Base-by-base conservation (phyloP, 2,888 invertebrate genomes). In the Plebejus melissa region DNA sequence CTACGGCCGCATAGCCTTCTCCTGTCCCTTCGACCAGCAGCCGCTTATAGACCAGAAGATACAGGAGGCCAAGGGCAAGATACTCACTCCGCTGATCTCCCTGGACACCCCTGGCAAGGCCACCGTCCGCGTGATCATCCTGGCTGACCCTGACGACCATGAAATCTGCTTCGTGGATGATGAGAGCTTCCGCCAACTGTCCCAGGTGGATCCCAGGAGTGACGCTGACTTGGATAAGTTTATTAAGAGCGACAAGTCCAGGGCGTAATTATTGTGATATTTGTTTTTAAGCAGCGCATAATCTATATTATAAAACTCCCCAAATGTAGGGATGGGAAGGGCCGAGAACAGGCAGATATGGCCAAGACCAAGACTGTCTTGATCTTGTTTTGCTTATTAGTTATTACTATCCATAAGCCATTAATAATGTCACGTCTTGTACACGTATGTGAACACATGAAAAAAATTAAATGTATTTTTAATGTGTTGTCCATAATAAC, bases 91-190 rank as follows among this genome's bases (percentile, higher is more conserved):
- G 0, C 93, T 99, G 32, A 96, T 98, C 76, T 97, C 97, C n/a
- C 91, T 99, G 79, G 98, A 98, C 84, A 99, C 99, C 0, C 99
- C 99, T 0, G 99, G 98, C 71, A 99, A 99, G 89, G 99, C 99
- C 0, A 97, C 98, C 0, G 99, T 99, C 0, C 95, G 97, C 79
- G 99, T 99, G 54, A 97, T 99, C 76, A 99, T 99, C 83, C 93
- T 99, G 3, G 98, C 98, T 1, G 99, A 99, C 94, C 99, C 99
- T 0, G 98, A 99, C 90, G 98, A 96, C 0, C 99, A 99, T 88
- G 99, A 99, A 94, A 99, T 99, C 79, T 99, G 99, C 90, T 99
- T 99, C 89, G 99, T 99, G 5, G 99, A 99, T 79, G 98, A 99
- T 82, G 98, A 99, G 93, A 98, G 97, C 58, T 99, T 98, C 93